Percentiles rank a stretch among this genome's conserved stretches.
These are phyloP conservation scores for Anhinga rufa DNA, from an alignment of 2,113 vertebrate species.

Conservation along the genomic window DNA sequence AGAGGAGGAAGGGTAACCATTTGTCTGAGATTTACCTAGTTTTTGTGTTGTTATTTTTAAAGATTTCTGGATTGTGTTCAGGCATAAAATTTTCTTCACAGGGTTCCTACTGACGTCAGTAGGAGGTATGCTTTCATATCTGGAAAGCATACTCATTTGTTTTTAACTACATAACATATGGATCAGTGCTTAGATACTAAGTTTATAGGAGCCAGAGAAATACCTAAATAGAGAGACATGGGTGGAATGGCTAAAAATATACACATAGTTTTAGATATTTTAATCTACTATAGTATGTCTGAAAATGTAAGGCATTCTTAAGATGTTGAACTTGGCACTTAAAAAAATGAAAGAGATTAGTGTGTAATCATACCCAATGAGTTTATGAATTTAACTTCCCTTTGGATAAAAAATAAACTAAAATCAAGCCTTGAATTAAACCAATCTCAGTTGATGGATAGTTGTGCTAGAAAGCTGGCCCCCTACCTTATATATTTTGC, in stretches of 20 bases:
- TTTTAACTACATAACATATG: not conserved
- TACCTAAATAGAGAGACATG: not conserved
- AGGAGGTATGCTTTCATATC: not conserved
- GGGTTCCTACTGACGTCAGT: not conserved
- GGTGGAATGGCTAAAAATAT: not conserved
- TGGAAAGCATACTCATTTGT: not conserved
- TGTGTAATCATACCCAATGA: not conserved
- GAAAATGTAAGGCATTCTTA: not conserved
- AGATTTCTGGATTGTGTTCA: not conserved
- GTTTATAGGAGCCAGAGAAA: not conserved
- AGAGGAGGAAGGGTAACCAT: not conserved
- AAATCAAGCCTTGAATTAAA: not conserved
- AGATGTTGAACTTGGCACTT: not conserved
- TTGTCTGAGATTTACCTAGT: not conserved
- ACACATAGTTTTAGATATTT: not conserved
- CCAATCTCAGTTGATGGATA: not conserved
- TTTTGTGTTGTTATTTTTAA: not conserved
- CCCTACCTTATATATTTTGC: not conserved
- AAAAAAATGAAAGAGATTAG: not conserved
- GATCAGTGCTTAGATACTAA: not conserved
- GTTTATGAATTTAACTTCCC: constrained; percentile 6
- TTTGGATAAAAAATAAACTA: not conserved
- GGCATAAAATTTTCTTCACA: not conserved
- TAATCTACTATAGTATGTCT: not conserved
- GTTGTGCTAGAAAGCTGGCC: not conserved